phyloP scores from a whole-genome alignment of 2,797 vertebrate genomes.

The Notoglanidium macrostoma region DNA sequence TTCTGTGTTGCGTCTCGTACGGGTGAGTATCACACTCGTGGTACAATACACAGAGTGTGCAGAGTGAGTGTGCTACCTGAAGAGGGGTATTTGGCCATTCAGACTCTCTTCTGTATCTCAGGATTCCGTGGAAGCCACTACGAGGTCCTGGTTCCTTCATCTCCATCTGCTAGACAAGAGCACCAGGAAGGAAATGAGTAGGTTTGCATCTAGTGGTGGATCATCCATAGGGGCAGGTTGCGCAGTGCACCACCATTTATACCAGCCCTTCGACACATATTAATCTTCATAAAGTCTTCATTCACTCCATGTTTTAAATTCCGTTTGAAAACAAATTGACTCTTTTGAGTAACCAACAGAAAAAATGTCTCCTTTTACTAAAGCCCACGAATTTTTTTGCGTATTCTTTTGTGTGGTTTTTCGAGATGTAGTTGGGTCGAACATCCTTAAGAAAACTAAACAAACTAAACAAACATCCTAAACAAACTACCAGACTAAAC shows the following conservation, averaged over 20 bases:
- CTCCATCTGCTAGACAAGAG: slow-evolving; percentile 47
- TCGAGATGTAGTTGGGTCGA: no score
- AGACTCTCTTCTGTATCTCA: slow-evolving; percentile 69
- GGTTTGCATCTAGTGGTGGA: not conserved
- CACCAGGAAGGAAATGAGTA: not conserved
- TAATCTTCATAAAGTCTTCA: not conserved
- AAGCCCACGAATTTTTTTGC: no score
- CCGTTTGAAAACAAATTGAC: not conserved
- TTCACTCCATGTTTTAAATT: not conserved
- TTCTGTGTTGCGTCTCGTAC: not conserved
- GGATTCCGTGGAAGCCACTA: slow-evolving; percentile 63
- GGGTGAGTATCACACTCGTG: not conserved
- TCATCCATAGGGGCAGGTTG: not conserved
- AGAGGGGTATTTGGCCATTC: slow-evolving; percentile 45
- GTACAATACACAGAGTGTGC: not conserved
- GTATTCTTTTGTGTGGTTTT: not conserved
- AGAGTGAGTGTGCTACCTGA: slow-evolving; percentile 52
- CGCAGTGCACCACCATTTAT: not conserved
- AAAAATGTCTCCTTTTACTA: not conserved
- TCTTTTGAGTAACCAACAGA: not conserved
- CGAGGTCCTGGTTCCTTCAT: slow-evolving; percentile 31
- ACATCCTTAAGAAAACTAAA: no score
- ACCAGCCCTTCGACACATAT: not conserved
- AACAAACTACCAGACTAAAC: no score
- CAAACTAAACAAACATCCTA: no score